phyloP scores from a whole-genome alignment of 2,888 invertebrate species.

The Heteropelma amictum region DNA sequence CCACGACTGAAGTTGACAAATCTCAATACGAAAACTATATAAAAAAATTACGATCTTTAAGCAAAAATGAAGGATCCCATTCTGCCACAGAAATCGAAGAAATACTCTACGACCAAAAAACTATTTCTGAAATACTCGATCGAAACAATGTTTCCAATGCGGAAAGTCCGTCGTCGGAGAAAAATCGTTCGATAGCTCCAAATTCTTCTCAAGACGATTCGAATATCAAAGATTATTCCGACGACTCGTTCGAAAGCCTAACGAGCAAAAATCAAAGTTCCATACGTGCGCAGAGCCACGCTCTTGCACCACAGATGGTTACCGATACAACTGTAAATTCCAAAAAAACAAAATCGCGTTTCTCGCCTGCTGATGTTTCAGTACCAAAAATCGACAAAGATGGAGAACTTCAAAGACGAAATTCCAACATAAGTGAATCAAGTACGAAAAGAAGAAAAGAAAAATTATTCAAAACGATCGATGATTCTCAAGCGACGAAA shows the following conservation, averaged over 20 bases:
- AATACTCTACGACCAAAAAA: neutral
- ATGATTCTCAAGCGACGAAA: no score
- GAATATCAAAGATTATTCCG: constrained; percentile 33
- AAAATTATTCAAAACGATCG: no score
- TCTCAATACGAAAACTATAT: neutral
- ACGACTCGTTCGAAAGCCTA: constrained; percentile 53
- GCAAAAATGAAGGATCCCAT: neutral
- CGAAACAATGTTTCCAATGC: constrained; percentile 4
- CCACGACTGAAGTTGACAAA: neutral
- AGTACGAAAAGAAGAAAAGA: neutral
- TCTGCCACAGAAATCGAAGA: constrained; percentile 6
- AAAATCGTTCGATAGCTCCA: neutral
- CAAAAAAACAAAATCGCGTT: neutral
- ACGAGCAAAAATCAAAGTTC: constrained; percentile 14
- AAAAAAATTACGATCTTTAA: neutral
- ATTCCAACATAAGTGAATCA: no score
- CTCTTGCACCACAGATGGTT: neutral
- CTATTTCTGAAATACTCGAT: constrained; percentile 32
- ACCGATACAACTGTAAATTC: neutral
- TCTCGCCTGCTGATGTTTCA: neutral
- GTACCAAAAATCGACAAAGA: neutral
- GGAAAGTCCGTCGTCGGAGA: constrained; percentile 13
- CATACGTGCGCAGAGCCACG: neutral
- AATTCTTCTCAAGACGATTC: neutral
- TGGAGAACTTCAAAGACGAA: neutral